Percentiles rank a stretch among this genome's conserved stretches.
Conservation (phyloP, 2,113 vertebrate species). For the Callopanchax toddi region DNA sequence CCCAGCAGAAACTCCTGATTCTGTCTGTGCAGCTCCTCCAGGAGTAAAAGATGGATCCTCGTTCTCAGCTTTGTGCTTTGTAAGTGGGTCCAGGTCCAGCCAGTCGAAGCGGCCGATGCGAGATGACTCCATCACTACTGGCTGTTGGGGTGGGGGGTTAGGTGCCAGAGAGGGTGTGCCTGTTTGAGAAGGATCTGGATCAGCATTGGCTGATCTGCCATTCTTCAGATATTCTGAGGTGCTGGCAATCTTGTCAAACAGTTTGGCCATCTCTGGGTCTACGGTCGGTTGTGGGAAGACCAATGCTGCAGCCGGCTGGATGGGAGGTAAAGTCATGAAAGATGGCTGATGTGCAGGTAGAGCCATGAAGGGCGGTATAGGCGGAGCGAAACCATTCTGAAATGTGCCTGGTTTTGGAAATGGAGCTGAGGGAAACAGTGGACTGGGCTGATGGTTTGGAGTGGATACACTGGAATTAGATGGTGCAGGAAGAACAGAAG, state of each 20-base stretch:
- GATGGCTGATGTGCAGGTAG: slow-evolving; percentile 77
- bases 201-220: slow-evolving; percentile 83
- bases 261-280: slow-evolving; percentile 91
- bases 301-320: slow-evolving; percentile 80
- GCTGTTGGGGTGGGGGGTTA: slow-evolving; percentile 70
- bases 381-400: slow-evolving; percentile 89
- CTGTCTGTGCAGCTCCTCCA: slow-evolving; percentile 41
- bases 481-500: slow-evolving; percentile 79
- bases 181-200: slow-evolving; percentile 75
- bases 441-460: slow-evolving; percentile 68
- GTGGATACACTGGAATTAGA: slow-evolving; percentile 77
- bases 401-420: slow-evolving; percentile 87
- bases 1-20: slow-evolving; percentile 70
- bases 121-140: slow-evolving; percentile 65
- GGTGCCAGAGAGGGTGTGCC: slow-evolving; percentile 72
- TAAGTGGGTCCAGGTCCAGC: slow-evolving; percentile 96
- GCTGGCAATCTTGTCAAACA: slow-evolving; percentile 96
- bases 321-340: slow-evolving; percentile 85
- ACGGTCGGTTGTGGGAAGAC: slow-evolving; percentile 81
- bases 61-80: slow-evolving; percentile 85
- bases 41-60: slow-evolving; percentile 68
- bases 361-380: slow-evolving; percentile 80
- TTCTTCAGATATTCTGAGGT: slow-evolving; percentile 95
- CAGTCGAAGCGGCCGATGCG: slow-evolving; percentile 89
- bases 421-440: slow-evolving; percentile 83